phyloP scores from a whole-genome alignment of 2,888 invertebrate genomes.

The Dolomedes plantarius region DNA sequence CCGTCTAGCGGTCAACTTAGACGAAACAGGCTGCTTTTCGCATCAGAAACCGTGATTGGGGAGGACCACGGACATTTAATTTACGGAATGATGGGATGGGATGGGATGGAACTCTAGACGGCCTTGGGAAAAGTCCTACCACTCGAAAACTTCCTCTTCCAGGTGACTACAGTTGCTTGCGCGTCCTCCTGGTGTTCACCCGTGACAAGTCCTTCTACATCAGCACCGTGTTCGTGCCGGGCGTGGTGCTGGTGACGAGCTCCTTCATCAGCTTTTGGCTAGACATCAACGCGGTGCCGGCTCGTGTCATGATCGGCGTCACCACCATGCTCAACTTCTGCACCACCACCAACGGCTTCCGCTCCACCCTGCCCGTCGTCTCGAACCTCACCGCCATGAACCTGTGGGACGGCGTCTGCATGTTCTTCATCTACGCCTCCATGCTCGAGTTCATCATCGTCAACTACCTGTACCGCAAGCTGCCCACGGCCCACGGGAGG shows the following conservation, averaged over 20 bases:
- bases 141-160: constrained; percentile 76
- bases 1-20: too few relatives aligned
- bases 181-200: constrained; percentile 94
- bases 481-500: constrained; percentile 84
- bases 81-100: too few relatives aligned
- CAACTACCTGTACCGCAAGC: constrained; percentile 93
- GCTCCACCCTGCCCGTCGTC: constrained; percentile 89
- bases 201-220: constrained; percentile 97
- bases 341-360: constrained; percentile 82
- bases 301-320: constrained; percentile 97
- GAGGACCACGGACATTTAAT: too few relatives aligned
- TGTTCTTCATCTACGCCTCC: constrained; percentile 94
- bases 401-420: constrained; percentile 95
- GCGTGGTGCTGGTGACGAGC: constrained; percentile 96
- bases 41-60: too few relatives aligned
- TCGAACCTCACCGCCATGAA: constrained; percentile 97
- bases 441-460: constrained; percentile 95
- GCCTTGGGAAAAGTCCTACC: too few relatives aligned
- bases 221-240: constrained; percentile 97
- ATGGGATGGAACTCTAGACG: too few relatives aligned
- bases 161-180: constrained; percentile 97
- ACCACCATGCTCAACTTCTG: constrained; percentile 99
- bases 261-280: constrained; percentile 98
- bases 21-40: too few relatives aligned
- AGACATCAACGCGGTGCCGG: constrained; percentile 97